phyloP scores from a whole-genome alignment of 2,113 vertebrate genomes.

The human (Homo sapiens) region GRCh38 chr12:13485001-13485500 shows the following conservation, averaged over 20 bases:
- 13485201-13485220: background rate
- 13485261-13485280: slow-evolving; percentile 10
- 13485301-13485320: background rate
- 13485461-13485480: background rate
- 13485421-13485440: background rate
- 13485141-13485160: slow-evolving; percentile 23
- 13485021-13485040: background rate
- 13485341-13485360: background rate
- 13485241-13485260: background rate
- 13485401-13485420: background rate
- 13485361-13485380: background rate
- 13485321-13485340: background rate
- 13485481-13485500: background rate
- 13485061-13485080: background rate
- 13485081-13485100: background rate
- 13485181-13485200: background rate
- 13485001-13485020: too few species aligned
- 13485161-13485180: background rate
- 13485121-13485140: slow-evolving; percentile 8
- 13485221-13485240: background rate
- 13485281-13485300: background rate
- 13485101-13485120: background rate
- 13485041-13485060: background rate
- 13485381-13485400: background rate
- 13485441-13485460: background rate